Percentiles rank a stretch among this genome's conserved stretches.
These are phyloP conservation scores for Corydoras sp. DNA, from an alignment of 2,113 vertebrate species.

Conservation along the genomic window DNA sequence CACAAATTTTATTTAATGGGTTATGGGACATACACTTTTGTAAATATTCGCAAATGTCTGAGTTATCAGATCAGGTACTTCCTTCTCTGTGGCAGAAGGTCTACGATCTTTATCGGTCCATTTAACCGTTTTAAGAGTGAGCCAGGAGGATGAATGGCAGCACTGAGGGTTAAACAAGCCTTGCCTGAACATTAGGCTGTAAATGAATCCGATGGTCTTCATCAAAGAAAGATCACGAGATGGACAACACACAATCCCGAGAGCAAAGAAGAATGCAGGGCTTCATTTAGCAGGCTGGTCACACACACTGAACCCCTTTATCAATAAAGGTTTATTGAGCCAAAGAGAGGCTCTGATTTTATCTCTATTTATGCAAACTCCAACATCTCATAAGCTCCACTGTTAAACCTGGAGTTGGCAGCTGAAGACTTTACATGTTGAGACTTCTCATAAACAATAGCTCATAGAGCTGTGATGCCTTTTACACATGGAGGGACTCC, in stretches of 20 bases:
- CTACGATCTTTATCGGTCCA: not conserved
- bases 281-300: slow-evolving; percentile 9
- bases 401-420: not conserved
- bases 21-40: not conserved
- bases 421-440: too few relatives aligned
- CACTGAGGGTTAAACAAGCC: not conserved
- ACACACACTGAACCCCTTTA: slow-evolving; percentile 6
- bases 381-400: slow-evolving; percentile 16
- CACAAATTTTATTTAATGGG: too few relatives aligned
- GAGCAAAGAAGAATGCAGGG: slow-evolving; percentile 9
- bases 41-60: not conserved
- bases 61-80: slow-evolving; percentile 14
- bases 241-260: not conserved
- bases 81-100: not conserved
- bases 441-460: too few relatives aligned
- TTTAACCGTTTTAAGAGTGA: not conserved
- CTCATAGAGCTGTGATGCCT: too few relatives aligned
- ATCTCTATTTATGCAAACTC: slow-evolving; percentile 28
- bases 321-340: slow-evolving; percentile 14
- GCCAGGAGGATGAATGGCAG: not conserved
- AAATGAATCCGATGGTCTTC: not conserved
- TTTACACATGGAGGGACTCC: too few relatives aligned
- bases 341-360: slow-evolving; percentile 15
- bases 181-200: not conserved
- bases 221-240: slow-evolving; percentile 8